Conservation (phyloP, 2,797 vertebrate genomes). For the Telmatherina bonti region DNA sequence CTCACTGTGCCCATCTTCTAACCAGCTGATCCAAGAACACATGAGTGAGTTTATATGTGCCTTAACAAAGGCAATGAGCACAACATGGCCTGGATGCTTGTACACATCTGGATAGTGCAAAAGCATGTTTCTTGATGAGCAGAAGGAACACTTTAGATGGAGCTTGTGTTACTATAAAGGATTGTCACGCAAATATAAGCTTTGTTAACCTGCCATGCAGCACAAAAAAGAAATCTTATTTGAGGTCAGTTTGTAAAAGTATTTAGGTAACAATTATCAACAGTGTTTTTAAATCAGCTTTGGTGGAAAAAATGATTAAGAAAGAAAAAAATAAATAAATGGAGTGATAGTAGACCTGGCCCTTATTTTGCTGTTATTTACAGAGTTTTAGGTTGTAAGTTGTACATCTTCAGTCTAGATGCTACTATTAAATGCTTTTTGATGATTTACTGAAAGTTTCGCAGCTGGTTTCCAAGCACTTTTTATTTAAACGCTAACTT, state of each 20-base stretch:
- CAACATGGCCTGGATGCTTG: slow-evolving; percentile 53
- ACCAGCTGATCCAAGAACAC: slow-evolving; percentile 69
- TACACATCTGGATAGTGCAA: slow-evolving; percentile 72
- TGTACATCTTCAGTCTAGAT: background rate
- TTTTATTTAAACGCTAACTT: background rate
- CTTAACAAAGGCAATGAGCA: slow-evolving; percentile 38
- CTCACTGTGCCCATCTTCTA: slow-evolving; percentile 46
- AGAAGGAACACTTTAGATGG: slow-evolving; percentile 27
- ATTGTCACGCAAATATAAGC: slow-evolving; percentile 13
- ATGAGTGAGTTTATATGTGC: slow-evolving; percentile 55
- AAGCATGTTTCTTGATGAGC: slow-evolving; percentile 69
- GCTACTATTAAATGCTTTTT: background rate
- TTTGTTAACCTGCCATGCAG: background rate
- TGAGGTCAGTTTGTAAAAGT: background rate
- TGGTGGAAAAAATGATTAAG: no score
- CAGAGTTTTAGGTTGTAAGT: background rate
- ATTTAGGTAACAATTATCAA: background rate
- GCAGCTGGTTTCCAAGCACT: background rate
- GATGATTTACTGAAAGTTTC: background rate
- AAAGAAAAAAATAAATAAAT: background rate
- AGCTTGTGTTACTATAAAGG: slow-evolving; percentile 17
- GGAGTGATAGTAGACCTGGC: background rate
- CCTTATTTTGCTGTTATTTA: background rate
- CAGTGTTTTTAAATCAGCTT: background rate
- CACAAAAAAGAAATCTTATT: background rate